Conservation (phyloP, 1,140 invertebrate species). For the Papilio dardanus region DNA sequence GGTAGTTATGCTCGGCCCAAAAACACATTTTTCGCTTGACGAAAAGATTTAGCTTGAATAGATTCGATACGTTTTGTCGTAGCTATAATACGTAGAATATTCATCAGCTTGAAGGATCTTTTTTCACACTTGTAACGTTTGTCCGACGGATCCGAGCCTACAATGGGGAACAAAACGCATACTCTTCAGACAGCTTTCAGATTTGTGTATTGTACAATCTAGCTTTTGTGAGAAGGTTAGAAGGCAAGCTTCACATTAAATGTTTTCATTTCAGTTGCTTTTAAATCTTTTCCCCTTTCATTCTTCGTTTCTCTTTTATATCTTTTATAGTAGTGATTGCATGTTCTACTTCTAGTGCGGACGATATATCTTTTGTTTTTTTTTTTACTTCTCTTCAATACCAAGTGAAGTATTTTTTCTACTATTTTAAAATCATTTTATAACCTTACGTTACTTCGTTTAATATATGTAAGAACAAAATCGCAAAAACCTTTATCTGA, state of each 20-base stretch:
- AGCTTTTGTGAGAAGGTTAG: slow-evolving; percentile 23
- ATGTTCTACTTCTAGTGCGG: background rate
- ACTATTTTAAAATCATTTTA: background rate
- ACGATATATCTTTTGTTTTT: background rate
- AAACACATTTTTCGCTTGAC: too few relatives aligned
- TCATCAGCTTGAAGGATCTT: too few relatives aligned
- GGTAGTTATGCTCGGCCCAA: too few relatives aligned
- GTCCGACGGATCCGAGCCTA: slow-evolving; percentile 4
- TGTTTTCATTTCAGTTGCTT: slow-evolving; percentile 30
- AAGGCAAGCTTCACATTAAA: slow-evolving; percentile 23
- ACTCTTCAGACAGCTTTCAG: slow-evolving; percentile 26
- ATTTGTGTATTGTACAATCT: slow-evolving; percentile 18
- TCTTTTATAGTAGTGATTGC: background rate
- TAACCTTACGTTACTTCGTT: too few relatives aligned
- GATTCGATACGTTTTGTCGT: too few relatives aligned
- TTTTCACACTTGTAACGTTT: slow-evolving; percentile 10
- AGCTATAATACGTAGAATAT: too few relatives aligned
- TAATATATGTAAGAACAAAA: too few relatives aligned
- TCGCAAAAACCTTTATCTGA: too few relatives aligned
- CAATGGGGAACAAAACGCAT: slow-evolving; percentile 29
- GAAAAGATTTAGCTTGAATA: too few relatives aligned
- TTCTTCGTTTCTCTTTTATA: slow-evolving; percentile 5
- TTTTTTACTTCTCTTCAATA: background rate
- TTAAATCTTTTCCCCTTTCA: slow-evolving; percentile 20
- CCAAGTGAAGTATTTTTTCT: background rate